Base-by-base conservation (phyloP, 1,140 invertebrate species). In the Hypothenemus hampei region DNA sequence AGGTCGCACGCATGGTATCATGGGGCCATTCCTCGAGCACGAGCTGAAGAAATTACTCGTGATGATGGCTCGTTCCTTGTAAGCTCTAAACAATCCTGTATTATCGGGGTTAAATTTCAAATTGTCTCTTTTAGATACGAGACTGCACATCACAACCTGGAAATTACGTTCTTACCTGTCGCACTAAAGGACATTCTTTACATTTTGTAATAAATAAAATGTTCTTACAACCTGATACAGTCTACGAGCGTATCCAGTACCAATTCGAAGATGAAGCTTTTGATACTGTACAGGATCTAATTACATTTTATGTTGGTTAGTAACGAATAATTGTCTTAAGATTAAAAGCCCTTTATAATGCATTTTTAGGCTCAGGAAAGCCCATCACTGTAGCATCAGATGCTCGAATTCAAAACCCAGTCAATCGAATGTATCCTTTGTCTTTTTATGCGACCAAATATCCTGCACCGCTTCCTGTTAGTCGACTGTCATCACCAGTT, bases 201-300 rank as follows among this genome's bases (percentile, higher is more conserved):
- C 93, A 97, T 73, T 97, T 97, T 71, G 88, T 97, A 59, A 91
- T 97, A 56, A 94, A 93, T 69, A 88, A 91, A 75, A 88, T 93
- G 35, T 81, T 93, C 0, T 78, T 92, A 5, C 88, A 90, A 65
- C 86, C 85, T 0, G 90, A 91, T 64, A 94, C 91, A 1, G 90
- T 94, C 1, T 93, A 94, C 69, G 89, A 95, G 71, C 77, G 86
- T 59, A 84, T 93, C 5, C 89, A 93, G 64, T 97, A 90, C 72
- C 89, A 92, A 66, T 93, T 97, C 67, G 94, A 97, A 75, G 91
- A 93, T 61, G 92, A 95, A 65, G 84, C 87, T 0, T 97, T 93
- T 65, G 89, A 92, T 65, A 93, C 91, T 1, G 90, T 97, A 8
- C 88, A 92, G 0, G 91, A 95, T 72, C 77, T 98, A 20, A 92